phyloP scores from a whole-genome alignment of 1,140 invertebrate species.

The Lucilia cuprina region DNA sequence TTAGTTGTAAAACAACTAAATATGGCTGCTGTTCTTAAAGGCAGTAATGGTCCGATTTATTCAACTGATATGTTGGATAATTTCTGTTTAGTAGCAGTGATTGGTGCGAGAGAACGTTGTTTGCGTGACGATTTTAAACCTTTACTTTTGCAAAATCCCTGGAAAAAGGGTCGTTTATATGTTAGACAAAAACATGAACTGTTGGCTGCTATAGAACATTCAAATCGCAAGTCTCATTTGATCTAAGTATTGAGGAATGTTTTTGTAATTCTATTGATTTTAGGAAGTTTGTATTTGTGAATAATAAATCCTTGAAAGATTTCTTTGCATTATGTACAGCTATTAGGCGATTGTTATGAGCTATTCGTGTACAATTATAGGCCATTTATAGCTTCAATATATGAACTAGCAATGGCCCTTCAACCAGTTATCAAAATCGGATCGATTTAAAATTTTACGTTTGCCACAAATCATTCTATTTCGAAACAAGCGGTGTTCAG shows the following conservation, averaged over 20 bases:
- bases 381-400: too few species aligned
- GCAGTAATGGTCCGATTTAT: slow-evolving; percentile 81
- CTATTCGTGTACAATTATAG: too few species aligned
- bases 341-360: too few species aligned
- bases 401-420: too few species aligned
- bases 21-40: slow-evolving; percentile 86
- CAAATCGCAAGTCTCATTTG: slow-evolving; percentile 72
- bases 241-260: slow-evolving; percentile 47
- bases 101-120: slow-evolving; percentile 89
- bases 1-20: slow-evolving; percentile 93
- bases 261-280: too few species aligned
- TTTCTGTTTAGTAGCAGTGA: slow-evolving; percentile 93
- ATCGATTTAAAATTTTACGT: too few species aligned
- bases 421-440: too few species aligned
- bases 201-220: slow-evolving; percentile 85
- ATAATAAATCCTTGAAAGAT: too few species aligned
- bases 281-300: too few species aligned
- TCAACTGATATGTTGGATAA: slow-evolving; percentile 78
- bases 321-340: too few species aligned
- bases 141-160: slow-evolving; percentile 90
- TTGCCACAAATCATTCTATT: too few species aligned
- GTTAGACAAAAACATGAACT: slow-evolving; percentile 89
- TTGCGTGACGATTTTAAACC: slow-evolving; percentile 92
- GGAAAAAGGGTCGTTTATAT: slow-evolving; percentile 91
- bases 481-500: too few species aligned